Conservation (phyloP, 2,797 vertebrate species). For the Anisognathus igniventris region DNA sequence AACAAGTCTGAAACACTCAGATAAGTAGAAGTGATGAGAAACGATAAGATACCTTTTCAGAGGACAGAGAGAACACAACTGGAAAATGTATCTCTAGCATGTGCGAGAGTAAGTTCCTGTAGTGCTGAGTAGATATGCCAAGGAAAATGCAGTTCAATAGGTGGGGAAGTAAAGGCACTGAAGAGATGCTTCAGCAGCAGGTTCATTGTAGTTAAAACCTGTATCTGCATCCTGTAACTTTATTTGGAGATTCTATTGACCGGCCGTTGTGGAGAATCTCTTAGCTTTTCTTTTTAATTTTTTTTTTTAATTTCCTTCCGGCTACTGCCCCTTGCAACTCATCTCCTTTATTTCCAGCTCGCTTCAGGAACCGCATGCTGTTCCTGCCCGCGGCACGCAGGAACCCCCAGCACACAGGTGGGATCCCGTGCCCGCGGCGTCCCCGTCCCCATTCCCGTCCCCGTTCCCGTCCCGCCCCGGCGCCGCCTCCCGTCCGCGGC, state of each 20-base stretch:
- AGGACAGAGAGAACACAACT: not conserved
- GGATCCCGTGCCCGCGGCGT: not conserved
- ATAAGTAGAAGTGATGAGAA: not conserved
- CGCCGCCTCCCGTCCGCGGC: not conserved
- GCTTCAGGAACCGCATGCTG: fast-evolving
- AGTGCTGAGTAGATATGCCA: not conserved
- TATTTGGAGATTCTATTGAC: not conserved
- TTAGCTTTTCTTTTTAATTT: too few relatives aligned
- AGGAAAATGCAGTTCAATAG: not conserved
- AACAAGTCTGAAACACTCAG: not conserved
- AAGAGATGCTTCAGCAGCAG: not conserved
- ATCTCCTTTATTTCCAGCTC: not conserved
- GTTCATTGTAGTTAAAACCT: not conserved
- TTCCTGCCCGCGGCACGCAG: not conserved
- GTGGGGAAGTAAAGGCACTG: not conserved
- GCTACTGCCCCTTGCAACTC: not conserved
- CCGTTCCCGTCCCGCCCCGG: not conserved
- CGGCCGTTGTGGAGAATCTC: not conserved
- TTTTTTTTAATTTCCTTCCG: not conserved
- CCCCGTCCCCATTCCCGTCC: not conserved
- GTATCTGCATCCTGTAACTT: not conserved
- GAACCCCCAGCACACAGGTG: not conserved
- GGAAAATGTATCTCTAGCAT: not conserved
- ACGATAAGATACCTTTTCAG: not conserved
- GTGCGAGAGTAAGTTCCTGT: not conserved